These are phyloP conservation scores for Manis javanica DNA, from an alignment of 2,797 vertebrate species.

Conservation along the genomic window DNA sequence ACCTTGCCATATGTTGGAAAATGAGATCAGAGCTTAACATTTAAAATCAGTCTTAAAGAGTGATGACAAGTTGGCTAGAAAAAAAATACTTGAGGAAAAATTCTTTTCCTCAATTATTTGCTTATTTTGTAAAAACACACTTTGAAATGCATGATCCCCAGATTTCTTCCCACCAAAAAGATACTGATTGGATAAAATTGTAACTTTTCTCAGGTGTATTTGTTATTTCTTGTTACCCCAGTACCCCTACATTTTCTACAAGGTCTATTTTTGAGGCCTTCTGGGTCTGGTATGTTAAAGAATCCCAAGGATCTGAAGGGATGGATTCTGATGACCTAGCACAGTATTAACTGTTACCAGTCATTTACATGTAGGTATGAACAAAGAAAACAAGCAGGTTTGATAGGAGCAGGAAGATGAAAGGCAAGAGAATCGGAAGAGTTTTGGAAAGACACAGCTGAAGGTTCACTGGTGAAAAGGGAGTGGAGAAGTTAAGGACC, in stretches of 20 bases:
- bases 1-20: not conserved
- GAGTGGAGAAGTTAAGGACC: not conserved
- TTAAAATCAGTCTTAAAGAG: constrained; percentile 19
- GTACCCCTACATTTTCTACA: not conserved
- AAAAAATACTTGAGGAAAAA: not conserved
- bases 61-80: not conserved
- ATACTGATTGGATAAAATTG: not conserved
- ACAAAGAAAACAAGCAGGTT: not conserved
- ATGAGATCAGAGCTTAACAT: not conserved
- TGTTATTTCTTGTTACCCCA: not conserved
- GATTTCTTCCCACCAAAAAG: not conserved
- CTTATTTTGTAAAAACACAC: constrained; percentile 3
- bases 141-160: not conserved
- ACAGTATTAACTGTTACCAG: not conserved
- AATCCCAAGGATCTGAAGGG: not conserved
- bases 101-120: not conserved
- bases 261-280: not conserved
- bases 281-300: not conserved
- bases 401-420: not conserved
- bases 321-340: not conserved
- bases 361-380: not conserved
- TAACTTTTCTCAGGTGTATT: not conserved
- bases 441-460: not conserved
- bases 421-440: not conserved
- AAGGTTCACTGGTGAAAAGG: not conserved